Conservation (phyloP, 2,113 vertebrate genomes). For the Colaptes auratus region DNA sequence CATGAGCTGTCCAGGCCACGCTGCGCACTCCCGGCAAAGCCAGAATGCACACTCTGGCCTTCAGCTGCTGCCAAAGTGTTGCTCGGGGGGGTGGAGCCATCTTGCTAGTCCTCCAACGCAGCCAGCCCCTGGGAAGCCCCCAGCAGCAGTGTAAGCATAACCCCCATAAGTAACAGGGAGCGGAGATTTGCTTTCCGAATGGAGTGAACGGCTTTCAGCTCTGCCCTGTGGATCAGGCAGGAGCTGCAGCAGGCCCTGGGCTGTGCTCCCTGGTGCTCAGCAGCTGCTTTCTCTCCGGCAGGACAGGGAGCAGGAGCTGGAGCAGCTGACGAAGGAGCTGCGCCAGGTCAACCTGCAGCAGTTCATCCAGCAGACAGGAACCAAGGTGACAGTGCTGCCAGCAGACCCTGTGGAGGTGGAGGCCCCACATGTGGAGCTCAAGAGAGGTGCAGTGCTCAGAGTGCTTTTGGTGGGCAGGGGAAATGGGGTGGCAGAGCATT, state of each 20-base stretch:
- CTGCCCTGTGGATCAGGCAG: neutral
- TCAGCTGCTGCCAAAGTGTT: neutral
- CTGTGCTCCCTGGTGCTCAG: neutral
- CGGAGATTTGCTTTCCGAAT: neutral
- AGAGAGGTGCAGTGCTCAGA: constrained; percentile 74
- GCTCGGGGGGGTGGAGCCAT: neutral
- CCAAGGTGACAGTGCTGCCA: constrained; percentile 94
- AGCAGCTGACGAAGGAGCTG: constrained; percentile 96
- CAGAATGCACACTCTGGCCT: neutral
- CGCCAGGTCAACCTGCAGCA: constrained; percentile 97
- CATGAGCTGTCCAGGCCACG: neutral
- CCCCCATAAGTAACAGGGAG: neutral
- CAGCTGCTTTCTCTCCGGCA: constrained; percentile 40
- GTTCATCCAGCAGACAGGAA: constrained; percentile 97
- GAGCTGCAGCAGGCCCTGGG: neutral
- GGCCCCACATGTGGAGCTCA: constrained; percentile 62
- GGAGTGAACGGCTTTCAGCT: neutral
- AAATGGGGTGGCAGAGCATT: neutral
- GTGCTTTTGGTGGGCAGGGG: neutral
- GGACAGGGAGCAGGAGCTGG: constrained; percentile 95
- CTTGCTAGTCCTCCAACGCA: neutral
- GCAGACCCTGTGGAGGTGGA: constrained; percentile 89
- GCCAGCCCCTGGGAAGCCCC: no score
- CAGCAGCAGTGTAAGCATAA: neutral
- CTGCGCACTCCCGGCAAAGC: neutral